Base-by-base conservation (phyloP, 2,113 vertebrate genomes). In the Epinephelus fuscoguttatus region DNA sequence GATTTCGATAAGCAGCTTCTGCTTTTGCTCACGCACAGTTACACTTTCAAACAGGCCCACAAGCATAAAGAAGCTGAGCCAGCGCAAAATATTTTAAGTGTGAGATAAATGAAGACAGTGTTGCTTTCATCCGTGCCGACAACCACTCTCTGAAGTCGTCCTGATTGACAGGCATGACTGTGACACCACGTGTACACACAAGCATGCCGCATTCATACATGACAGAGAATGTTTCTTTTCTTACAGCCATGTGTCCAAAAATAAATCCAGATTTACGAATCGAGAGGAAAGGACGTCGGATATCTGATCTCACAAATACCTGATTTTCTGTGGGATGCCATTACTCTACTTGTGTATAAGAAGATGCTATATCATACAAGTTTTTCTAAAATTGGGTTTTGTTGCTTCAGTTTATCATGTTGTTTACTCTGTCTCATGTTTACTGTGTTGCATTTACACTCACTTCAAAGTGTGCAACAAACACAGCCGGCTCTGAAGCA, bases 31-130 rank as follows among this genome's bases (percentile, higher is more conserved):
- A 71, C 6, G 21, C 27, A 63, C 52, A 69, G 70, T 69, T 50
- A 23, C 66, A 73, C 78, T 70, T 83, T 80, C 49, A 78, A 84
- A 85, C 57, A 42, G 67, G 70, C 59, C 42, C 68, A 70, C 47
- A 40, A 56, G 68, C 33, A 69, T 42, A n/a, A 64, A 83, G 75
- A 63, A 64, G 61, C 47, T 50, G 75, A 77, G 49, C 72, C 47
- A 15, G 64, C 6, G n/a, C 0, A 45, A 86, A 91, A 75, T 93
- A 94, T 94, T 90, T 94, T 87, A 93, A 94, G 92, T 84, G 89
- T 6, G 14, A 78, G 89, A 85, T 86, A 85, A 85, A 71, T 52
- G 71, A 78, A 59, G 77, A 83, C 30, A 2, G 84, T 1, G 45
- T 68, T n/a, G 61, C 88, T 92, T 92, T 92, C 77, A 92, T 90